Percentiles rank a stretch among this genome's conserved stretches.
Conservation (phyloP, 1,140 invertebrate genomes). For the Drosophila ogumai region DNA sequence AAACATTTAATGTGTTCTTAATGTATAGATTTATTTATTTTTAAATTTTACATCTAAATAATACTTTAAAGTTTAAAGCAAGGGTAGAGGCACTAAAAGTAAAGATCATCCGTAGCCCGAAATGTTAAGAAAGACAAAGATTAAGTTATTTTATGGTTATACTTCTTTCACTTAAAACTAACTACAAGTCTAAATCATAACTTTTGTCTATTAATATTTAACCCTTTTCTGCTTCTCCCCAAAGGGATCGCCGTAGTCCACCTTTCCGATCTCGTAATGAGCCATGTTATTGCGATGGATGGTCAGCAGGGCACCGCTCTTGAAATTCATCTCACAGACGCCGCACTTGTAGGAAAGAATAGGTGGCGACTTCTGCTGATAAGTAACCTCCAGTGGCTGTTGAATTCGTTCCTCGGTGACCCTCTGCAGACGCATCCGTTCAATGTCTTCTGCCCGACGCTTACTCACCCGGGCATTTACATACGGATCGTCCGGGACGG, state of each 20-base stretch:
- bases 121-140: too few species aligned
- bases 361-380: neutral
- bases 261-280: conserved; percentile 56
- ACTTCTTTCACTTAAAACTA: neutral
- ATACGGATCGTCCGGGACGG: conserved; percentile 39
- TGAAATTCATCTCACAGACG: conserved; percentile 66
- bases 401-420: neutral
- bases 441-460: conserved; percentile 60
- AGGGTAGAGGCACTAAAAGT: too few species aligned
- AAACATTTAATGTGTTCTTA: too few species aligned
- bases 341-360: conserved; percentile 81
- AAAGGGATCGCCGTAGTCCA: conserved; percentile 55
- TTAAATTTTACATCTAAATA: too few species aligned
- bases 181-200: neutral
- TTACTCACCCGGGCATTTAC: conserved; percentile 53
- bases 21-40: too few species aligned
- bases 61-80: too few species aligned
- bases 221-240: conserved; percentile 26
- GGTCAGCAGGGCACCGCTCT: conserved; percentile 68
- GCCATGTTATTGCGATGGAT: conserved; percentile 68
- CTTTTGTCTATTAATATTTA: neutral
- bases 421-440: conserved; percentile 47
- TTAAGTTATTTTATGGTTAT: too few species aligned
- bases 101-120: too few species aligned
- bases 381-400: conserved; percentile 50